Evolutionary conservation across 2,113 vertebrate species (phyloP).

Genomic region (Callipepla squamata): DNA sequence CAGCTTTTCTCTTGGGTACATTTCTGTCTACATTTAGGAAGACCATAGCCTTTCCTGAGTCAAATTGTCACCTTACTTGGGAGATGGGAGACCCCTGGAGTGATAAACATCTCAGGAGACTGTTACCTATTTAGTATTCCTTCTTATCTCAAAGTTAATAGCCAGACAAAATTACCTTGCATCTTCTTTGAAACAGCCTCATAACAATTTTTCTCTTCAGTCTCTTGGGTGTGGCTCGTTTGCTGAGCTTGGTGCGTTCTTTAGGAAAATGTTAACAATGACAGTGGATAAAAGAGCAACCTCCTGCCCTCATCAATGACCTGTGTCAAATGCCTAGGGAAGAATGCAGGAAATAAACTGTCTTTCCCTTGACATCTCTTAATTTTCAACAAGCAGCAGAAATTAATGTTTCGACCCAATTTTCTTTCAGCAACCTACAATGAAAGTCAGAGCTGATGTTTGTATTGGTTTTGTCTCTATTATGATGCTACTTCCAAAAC

Average conservation of each 20-base stretch:
- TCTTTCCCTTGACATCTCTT: background rate
- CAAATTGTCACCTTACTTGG: background rate
- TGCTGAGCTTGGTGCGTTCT: background rate
- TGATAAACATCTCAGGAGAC: background rate
- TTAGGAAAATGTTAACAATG: background rate
- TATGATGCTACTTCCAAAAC: background rate
- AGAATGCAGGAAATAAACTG: background rate
- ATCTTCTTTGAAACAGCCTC: background rate
- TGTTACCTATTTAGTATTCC: background rate
- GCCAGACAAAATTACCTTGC: background rate
- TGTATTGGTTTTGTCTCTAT: background rate
- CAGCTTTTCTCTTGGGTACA: background rate
- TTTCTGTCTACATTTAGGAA: background rate
- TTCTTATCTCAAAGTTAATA: background rate
- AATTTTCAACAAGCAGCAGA: background rate
- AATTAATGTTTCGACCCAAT: background rate
- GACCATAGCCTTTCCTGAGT: background rate
- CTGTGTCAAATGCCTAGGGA: background rate
- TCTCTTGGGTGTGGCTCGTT: background rate
- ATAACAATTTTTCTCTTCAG: background rate
- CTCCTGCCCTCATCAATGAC: background rate
- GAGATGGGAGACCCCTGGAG: background rate
- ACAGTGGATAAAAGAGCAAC: rapidly evolving
- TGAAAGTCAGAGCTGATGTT: background rate
- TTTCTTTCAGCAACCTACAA: background rate